These are phyloP conservation scores for Leucoma salicis DNA, from an alignment of 2,888 invertebrate genomes.

Conservation along the genomic window DNA sequence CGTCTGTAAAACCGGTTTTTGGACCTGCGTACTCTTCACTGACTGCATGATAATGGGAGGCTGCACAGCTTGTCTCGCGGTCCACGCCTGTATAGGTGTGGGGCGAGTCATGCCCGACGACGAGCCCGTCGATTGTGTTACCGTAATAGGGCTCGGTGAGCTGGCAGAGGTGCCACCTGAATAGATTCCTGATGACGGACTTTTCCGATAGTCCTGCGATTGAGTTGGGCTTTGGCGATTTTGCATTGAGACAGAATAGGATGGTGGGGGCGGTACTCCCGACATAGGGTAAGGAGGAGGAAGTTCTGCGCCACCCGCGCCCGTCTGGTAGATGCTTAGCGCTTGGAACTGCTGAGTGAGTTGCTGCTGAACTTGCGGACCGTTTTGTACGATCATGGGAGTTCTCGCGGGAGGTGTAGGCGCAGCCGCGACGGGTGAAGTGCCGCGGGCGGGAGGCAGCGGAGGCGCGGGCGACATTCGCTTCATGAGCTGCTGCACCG, in stretches of 20 bases:
- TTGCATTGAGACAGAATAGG: conserved; percentile 93
- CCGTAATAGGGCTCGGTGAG: conserved; percentile 91
- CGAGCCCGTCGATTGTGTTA: conserved; percentile 84
- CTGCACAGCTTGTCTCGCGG: conserved; percentile 93
- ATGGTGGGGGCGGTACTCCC: conserved; percentile 88
- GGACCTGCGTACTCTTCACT: conserved; percentile 97
- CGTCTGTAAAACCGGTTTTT: conserved; percentile 96
- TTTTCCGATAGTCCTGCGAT: conserved; percentile 90
- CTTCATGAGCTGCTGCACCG: conserved; percentile 80
- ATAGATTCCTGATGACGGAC: conserved; percentile 93
- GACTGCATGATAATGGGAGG: conserved; percentile 98
- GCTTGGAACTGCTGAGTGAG: conserved; percentile 94
- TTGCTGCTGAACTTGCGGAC: conserved; percentile 92
- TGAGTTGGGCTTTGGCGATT: conserved; percentile 93
- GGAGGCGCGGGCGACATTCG: conserved; percentile 85
- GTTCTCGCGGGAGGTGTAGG: conserved; percentile 82
- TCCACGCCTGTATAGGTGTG: conserved; percentile 92
- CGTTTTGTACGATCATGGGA: conserved; percentile 92
- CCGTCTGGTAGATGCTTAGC: conserved; percentile 87
- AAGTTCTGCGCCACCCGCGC: conserved; percentile 83
- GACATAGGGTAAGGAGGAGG: conserved; percentile 86
- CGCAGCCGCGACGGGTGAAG: conserved; percentile 88
- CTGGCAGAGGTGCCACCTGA: conserved; percentile 92
- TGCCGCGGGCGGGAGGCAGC: conserved; percentile 85
- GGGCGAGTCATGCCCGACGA: conserved; percentile 87